phyloP scores from a whole-genome alignment of 2,113 vertebrate genomes.

The Tragulus kanchil region DNA sequence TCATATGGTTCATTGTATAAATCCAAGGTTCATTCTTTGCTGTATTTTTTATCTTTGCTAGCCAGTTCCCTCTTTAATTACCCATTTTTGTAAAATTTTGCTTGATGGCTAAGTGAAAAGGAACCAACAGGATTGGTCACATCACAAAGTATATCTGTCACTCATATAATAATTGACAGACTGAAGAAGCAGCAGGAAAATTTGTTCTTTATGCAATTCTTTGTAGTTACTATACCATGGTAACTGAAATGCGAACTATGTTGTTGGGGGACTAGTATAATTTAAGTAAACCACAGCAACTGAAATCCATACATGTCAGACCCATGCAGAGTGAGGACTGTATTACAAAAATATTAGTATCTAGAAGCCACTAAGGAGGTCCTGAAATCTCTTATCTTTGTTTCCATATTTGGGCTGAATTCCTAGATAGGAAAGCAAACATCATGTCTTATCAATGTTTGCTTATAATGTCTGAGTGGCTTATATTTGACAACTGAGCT shows the following conservation, averaged over 20 bases:
- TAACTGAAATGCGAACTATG: background rate
- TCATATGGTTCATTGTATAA: slow-evolving; percentile 45
- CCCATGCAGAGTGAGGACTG: background rate
- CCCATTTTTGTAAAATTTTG: slow-evolving; percentile 22
- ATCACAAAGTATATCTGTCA: background rate
- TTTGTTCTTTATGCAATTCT: background rate
- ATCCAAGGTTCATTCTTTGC: slow-evolving; percentile 34
- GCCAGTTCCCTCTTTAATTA: background rate
- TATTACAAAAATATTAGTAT: background rate
- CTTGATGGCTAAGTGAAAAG: background rate
- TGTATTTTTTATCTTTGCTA: background rate
- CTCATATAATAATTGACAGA: background rate
- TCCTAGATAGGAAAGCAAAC: background rate
- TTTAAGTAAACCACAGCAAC: background rate
- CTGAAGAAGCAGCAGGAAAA: background rate
- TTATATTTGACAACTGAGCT: slow-evolving; percentile 21
- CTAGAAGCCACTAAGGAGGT: background rate
- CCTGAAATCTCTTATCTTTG: background rate
- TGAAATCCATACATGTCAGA: background rate
- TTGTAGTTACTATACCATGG: background rate
- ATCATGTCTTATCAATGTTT: background rate
- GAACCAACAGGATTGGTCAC: background rate
- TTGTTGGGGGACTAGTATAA: background rate
- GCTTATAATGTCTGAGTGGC: background rate
- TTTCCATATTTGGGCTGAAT: background rate